Conservation (phyloP, 1,140 invertebrate species). For the Scaptomyza graminum region DNA sequence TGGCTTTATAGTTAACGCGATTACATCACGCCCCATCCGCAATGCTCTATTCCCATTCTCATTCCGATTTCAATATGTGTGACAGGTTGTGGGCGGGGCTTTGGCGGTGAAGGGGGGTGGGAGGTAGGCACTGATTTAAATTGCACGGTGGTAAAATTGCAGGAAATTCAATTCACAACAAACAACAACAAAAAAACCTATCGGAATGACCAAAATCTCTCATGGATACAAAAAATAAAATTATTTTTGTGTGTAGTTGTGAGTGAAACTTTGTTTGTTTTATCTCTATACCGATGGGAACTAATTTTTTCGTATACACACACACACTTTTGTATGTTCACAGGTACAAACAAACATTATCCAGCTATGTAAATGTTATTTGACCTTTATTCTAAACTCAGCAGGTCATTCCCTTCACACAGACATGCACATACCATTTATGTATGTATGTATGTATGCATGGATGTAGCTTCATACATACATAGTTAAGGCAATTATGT, state of each 20-base stretch:
- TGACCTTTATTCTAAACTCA: conserved; percentile 67
- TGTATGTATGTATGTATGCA: background rate
- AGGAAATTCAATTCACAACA: conserved; percentile 77
- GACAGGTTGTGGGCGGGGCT: conserved; percentile 12
- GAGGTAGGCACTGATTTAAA: conserved; percentile 36
- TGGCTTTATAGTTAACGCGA: conserved; percentile 59
- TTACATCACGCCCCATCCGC: conserved; percentile 69
- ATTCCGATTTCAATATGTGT: conserved; percentile 26
- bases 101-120: background rate
- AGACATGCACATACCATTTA: background rate
- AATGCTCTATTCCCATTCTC: conserved; percentile 19
- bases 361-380: conserved; percentile 55
- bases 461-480: conserved; percentile 2
- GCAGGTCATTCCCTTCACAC: conserved; percentile 69
- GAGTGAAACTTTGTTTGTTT: background rate
- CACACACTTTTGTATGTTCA: background rate
- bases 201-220: conserved; percentile 40
- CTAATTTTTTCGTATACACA: conserved; percentile 19
- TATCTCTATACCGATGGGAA: conserved; percentile 36
- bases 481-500: conserved; percentile 31
- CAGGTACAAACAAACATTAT: background rate
- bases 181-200: conserved; percentile 39
- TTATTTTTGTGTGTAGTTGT: background rate
- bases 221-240: conserved; percentile 5
- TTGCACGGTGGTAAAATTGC: conserved; percentile 64